Evolutionary conservation across 2,888 invertebrate species (phyloP).

Genomic region (Gonocerus acuteangulatus): DNA sequence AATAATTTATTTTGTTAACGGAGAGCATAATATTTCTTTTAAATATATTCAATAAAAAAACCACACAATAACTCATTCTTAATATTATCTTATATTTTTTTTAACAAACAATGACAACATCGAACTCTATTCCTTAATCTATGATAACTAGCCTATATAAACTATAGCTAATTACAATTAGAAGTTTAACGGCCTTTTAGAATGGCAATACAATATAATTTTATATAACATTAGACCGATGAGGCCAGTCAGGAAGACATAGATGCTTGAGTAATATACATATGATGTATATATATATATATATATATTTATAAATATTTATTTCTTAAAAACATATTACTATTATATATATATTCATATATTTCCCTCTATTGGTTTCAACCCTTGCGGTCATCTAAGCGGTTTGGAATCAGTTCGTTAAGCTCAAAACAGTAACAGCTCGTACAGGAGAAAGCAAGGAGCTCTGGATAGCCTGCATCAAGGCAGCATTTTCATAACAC

Average conservation of each 20-base stretch:
- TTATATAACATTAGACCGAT: constrained; percentile 28
- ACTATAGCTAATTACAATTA: constrained; percentile 29
- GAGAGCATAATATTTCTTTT: constrained; percentile 28
- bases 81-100: background rate
- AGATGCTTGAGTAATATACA: constrained; percentile 35
- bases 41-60: constrained; percentile 26
- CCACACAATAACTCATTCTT: constrained; percentile 17
- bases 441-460: constrained; percentile 16
- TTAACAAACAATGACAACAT: constrained; percentile 28
- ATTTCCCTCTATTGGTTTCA: constrained; percentile 16
- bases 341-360: constrained; percentile 7
- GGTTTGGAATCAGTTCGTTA: constrained; percentile 24
- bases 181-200: constrained; percentile 33
- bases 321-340: background rate
- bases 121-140: constrained; percentile 26
- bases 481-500: background rate
- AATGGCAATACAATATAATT: constrained; percentile 31
- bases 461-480: background rate
- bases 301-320: constrained; percentile 15
- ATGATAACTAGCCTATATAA: constrained; percentile 14
- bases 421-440: constrained; percentile 27
- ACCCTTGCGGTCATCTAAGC: constrained; percentile 18
- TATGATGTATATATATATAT: constrained; percentile 15
- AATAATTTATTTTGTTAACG: constrained; percentile 35
- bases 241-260: constrained; percentile 36